A percentile compares a stretch with the other conserved stretches of the same genome.
These are phyloP conservation scores for Ceryle rudis DNA, from an alignment of 2,797 vertebrate species.

Conservation along the genomic window DNA sequence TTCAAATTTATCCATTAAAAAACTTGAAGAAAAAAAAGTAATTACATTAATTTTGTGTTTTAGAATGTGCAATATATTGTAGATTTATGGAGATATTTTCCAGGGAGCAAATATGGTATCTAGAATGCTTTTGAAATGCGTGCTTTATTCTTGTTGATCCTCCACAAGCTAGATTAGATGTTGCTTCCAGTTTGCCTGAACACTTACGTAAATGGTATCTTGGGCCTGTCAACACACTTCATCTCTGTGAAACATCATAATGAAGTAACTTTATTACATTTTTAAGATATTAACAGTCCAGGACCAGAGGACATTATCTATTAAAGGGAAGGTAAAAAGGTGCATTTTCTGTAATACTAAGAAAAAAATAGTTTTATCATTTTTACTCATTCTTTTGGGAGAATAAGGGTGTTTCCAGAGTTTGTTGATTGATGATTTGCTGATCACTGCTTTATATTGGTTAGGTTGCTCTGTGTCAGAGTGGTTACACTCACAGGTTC, in stretches of 20 bases:
- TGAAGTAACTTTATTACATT: not conserved
- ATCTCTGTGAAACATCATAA: not conserved
- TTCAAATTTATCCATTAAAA: not conserved
- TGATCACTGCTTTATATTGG: not conserved
- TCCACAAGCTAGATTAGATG: conserved; percentile 1
- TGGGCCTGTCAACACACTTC: not conserved
- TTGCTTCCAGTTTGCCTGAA: conserved; percentile 8
- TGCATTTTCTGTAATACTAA: not conserved
- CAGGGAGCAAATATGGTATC: not conserved
- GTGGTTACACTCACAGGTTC: not conserved
- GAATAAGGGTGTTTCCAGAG: not conserved
- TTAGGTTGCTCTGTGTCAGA: not conserved
- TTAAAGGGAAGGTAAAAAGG: not conserved
- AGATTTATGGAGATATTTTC: not conserved
- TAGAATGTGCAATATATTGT: not conserved
- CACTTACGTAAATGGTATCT: not conserved
- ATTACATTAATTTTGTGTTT: not conserved
- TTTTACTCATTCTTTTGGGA: not conserved
- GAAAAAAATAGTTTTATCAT: not conserved
- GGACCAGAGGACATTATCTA: not conserved
- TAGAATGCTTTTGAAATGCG: conserved; percentile 18
- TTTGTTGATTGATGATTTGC: not conserved
- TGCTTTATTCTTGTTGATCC: conserved; percentile 17
- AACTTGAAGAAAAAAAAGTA: not conserved
- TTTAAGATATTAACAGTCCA: not conserved